Base-by-base conservation (phyloP, 2,797 vertebrate species). In the Enteromius afrohamiltoni region DNA sequence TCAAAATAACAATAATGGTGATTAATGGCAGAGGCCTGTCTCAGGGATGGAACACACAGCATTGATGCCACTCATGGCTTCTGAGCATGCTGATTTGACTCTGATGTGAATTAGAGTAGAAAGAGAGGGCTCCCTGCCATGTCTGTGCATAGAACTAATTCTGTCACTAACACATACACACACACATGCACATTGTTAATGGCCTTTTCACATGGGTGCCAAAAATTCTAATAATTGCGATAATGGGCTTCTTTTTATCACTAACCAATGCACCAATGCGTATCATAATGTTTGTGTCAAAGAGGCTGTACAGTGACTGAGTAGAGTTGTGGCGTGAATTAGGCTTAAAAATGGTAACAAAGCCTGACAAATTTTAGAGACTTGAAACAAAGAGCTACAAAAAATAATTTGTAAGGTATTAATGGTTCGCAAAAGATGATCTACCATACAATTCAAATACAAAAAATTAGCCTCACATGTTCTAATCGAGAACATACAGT, bases 51-150 rank as follows among this genome's bases (percentile, higher is more conserved):
- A 86, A 89, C 85, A 87, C 89, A 88, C 85, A 86, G 75, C 84
- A 86, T 77, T 88, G 87, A 89, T 85, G 86, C 81, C 75, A 84
- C 86, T 90, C 88, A 88, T 88, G 88, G 88, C 85, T 87, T 90
- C 84, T 88, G 87, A 88, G 86, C 89, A 85, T 87, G 87, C 86
- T 89, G 88, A 91, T 91, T 89, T 90, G 89, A 89, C 88, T 87
- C 88, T 90, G 88, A 89, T 88, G 86, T 90, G 90, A 91, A 91
- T 91, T 89, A 91, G 88, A 88, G 87, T 86, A 88, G 87, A 90
- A 89, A 88, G 86, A 84, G 82, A 85, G 86, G 86, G 77, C 85
- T 84, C 88, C 91, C 91, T 75, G 87, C 87, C 79, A 88, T 83
- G 86, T 84, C 89, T 86, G 84, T 88, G 87, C 86, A 88, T 90